Conservation (phyloP, 2,888 invertebrate species). For the Brachynemurus nebulosus region DNA sequence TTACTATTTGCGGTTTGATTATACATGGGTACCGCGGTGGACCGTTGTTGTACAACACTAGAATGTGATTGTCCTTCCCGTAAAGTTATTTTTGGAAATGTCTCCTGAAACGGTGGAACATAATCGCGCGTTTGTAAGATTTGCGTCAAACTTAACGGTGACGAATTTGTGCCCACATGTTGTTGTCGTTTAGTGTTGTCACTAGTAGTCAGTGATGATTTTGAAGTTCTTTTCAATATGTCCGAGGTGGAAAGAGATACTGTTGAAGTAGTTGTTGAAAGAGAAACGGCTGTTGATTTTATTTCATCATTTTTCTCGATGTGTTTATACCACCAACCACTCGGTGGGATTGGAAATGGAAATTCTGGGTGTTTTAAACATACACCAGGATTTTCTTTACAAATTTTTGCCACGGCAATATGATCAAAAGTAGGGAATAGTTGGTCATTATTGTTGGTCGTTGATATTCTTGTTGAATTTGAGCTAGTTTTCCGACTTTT, state of each 20-base stretch:
- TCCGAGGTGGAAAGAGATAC: neutral
- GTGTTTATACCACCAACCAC: no score
- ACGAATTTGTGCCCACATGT: neutral
- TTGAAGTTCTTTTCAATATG: neutral
- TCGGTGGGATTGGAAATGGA: slow-evolving; percentile 26
- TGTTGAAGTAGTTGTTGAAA: neutral
- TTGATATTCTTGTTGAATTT: no score
- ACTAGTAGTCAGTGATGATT: neutral
- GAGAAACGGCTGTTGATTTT: neutral
- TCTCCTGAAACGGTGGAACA: slow-evolving; percentile 4
- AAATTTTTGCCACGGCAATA: slow-evolving; percentile 17
- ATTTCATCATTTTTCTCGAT: neutral
- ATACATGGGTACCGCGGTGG: slow-evolving; percentile 24
- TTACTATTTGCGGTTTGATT: slow-evolving; percentile 18
- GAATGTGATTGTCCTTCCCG: slow-evolving; percentile 17
- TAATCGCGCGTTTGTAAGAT: slow-evolving; percentile 6
- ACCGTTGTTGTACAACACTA: slow-evolving; percentile 25
- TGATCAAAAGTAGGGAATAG: slow-evolving; percentile 13
- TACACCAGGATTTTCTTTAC: slow-evolving; percentile 14
- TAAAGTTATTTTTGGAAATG: slow-evolving; percentile 4
- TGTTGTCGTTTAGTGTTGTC: neutral
- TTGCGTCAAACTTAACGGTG: slow-evolving; percentile 6
- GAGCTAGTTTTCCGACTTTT: no score
- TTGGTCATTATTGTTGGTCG: neutral
- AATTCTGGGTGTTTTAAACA: slow-evolving; percentile 30